Percentiles rank a stretch among this genome's conserved stretches.
Evolutionary conservation across 2,888 invertebrate genomes (phyloP).

Genomic region (Cephonodes hylas): DNA sequence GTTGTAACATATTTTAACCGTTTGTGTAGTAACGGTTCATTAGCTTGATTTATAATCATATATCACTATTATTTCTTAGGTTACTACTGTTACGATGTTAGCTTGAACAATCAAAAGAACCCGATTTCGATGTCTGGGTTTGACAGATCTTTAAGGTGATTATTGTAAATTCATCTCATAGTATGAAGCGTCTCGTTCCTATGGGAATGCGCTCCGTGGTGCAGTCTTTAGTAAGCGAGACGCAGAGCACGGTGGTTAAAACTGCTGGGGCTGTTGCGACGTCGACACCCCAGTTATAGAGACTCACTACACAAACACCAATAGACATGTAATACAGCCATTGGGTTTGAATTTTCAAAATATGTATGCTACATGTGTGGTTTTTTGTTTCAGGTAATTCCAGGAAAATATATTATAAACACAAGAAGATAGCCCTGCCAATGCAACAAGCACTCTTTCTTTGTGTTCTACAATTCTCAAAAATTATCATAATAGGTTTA

Average conservation of each 20-base stretch:
- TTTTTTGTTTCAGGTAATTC: neutral
- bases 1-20: neutral
- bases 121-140: no score
- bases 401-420: no score
- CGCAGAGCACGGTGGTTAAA: conserved; percentile 49
- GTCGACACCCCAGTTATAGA: conserved; percentile 51
- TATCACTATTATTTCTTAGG: no score
- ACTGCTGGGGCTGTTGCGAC: conserved; percentile 41
- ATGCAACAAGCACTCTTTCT: no score
- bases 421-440: no score
- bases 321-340: neutral
- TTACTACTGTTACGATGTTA: no score
- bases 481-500: no score
- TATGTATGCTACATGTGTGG: neutral
- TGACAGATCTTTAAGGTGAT: no score
- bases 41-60: neutral
- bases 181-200: conserved; percentile 1
- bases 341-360: no score
- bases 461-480: no score
- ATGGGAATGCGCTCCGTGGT: neutral
- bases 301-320: conserved; percentile 48
- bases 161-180: no score
- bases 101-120: no score
- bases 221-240: conserved; percentile 31
- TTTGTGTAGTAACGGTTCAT: neutral